Percentiles rank a stretch among this genome's conserved stretches.
phyloP scores from a whole-genome alignment of 2,888 invertebrate species.

The Carpatolechia fugitivella region DNA sequence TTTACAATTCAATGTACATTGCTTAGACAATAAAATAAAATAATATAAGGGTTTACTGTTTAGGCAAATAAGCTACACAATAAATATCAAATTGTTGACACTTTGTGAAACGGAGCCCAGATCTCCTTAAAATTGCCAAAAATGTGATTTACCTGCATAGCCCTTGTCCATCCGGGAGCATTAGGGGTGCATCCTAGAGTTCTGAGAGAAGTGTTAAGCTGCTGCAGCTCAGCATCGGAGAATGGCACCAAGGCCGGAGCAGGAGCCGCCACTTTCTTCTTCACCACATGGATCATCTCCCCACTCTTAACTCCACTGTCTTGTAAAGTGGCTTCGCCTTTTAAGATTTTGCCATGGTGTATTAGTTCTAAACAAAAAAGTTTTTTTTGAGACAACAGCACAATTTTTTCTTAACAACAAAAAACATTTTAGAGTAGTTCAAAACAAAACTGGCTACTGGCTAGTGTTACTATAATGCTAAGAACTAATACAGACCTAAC shows the following conservation, averaged over 20 bases:
- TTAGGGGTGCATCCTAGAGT: conserved; percentile 79
- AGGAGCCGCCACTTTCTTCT: conserved; percentile 58
- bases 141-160: conserved; percentile 83
- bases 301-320: conserved; percentile 81
- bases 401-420: too few species aligned
- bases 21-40: too few species aligned
- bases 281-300: conserved; percentile 78
- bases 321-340: conserved; percentile 78
- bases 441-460: too few species aligned
- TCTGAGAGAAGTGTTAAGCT: conserved; percentile 81
- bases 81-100: too few species aligned
- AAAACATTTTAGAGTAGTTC: too few species aligned
- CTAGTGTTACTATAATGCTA: too few species aligned
- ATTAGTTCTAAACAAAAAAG: conserved; percentile 78
- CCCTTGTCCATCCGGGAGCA: conserved; percentile 81
- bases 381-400: too few species aligned
- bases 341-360: conserved; percentile 85
- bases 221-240: conserved; percentile 80
- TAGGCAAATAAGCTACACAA: too few species aligned
- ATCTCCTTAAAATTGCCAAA: too few species aligned
- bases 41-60: too few species aligned
- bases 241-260: conserved; percentile 64
- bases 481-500: conserved; percentile 77
- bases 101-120: too few species aligned
- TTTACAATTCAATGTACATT: too few species aligned